Evolutionary conservation across 1,140 invertebrate species (phyloP).

Genomic region (Antheraea pernyi): DNA sequence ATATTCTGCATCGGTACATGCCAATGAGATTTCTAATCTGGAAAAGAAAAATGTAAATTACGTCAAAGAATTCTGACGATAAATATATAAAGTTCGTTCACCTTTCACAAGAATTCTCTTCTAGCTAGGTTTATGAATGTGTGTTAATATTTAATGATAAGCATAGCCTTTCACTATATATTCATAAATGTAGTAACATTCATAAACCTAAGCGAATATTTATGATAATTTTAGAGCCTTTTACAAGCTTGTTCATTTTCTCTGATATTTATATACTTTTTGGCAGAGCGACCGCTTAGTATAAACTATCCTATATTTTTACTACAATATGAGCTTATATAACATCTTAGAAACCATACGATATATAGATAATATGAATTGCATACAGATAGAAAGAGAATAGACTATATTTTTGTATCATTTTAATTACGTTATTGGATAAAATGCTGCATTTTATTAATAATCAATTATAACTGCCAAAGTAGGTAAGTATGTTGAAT

Average conservation of each 20-base stretch:
- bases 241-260: slow-evolving; percentile 22
- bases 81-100: no score
- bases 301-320: not conserved
- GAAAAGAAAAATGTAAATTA: slow-evolving; percentile 10
- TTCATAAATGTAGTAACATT: slow-evolving; percentile 11
- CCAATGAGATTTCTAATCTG: slow-evolving; percentile 26
- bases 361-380: not conserved
- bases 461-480: no score
- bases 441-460: no score
- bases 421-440: no score
- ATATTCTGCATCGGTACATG: slow-evolving; percentile 28
- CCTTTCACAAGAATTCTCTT: no score
- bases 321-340: not conserved
- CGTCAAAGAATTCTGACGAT: no score
- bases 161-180: no score
- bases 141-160: not conserved
- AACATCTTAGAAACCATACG: not conserved
- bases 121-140: not conserved
- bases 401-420: no score
- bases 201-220: slow-evolving; percentile 25
- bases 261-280: not conserved
- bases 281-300: not conserved
- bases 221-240: slow-evolving; percentile 27
- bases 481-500: no score
- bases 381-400: not conserved